Evolutionary conservation across 1,140 invertebrate species (phyloP).

Genomic region (Pseudomyrmex flavicornis): DNA sequence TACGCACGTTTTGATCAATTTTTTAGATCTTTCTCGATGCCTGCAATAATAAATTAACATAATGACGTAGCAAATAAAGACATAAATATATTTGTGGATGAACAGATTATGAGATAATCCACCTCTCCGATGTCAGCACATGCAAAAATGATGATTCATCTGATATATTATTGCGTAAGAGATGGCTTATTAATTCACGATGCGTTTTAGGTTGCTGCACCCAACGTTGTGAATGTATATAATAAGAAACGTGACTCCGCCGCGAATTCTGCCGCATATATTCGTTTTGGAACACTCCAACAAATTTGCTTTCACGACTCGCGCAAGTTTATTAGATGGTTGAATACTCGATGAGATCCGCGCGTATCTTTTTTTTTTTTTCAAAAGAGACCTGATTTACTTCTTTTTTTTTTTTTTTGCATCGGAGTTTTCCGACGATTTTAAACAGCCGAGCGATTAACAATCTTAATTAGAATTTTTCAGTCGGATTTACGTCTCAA

Average conservation of each 20-base stretch:
- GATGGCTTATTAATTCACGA: slow-evolving; percentile 29
- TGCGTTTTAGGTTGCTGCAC: slow-evolving; percentile 22
- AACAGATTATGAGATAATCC: neutral
- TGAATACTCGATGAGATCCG: neutral
- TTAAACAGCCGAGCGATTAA: slow-evolving; percentile 1
- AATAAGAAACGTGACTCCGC: slow-evolving; percentile 29
- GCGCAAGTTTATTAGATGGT: slow-evolving; percentile 9
- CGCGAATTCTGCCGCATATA: slow-evolving; percentile 4
- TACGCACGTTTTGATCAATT: too few relatives aligned
- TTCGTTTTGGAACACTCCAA: slow-evolving; percentile 4
- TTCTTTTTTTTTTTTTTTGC: neutral
- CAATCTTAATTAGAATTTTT: slow-evolving; percentile 58
- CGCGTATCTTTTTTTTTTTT: slow-evolving; percentile 1
- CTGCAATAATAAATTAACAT: too few relatives aligned
- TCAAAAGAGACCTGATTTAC: neutral
- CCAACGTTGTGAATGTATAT: neutral
- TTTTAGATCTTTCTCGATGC: too few relatives aligned
- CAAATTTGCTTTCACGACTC: neutral
- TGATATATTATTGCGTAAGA: slow-evolving; percentile 21
- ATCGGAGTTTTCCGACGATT: neutral
- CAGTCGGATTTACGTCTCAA: slow-evolving; percentile 36
- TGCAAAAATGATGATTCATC: slow-evolving; percentile 7
- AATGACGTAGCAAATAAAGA: neutral
- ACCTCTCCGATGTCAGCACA: neutral
- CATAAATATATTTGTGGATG: neutral